phyloP scores from a whole-genome alignment of 2,888 invertebrate species.

The Morpho deidamia region DNA sequence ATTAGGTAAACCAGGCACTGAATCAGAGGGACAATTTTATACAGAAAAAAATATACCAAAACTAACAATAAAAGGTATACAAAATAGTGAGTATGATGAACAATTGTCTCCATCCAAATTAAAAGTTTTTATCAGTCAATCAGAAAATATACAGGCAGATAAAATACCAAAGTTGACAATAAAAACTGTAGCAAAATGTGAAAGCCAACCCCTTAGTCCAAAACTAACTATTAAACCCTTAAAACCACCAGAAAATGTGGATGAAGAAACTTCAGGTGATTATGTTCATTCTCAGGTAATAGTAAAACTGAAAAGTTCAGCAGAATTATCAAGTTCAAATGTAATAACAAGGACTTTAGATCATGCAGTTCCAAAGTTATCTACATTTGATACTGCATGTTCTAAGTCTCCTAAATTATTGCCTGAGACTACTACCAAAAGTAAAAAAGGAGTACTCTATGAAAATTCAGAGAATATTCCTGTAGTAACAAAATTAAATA shows the following conservation, averaged over 20 bases:
- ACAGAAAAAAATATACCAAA: constrained; percentile 68
- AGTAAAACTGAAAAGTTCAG: constrained; percentile 46
- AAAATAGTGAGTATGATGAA: constrained; percentile 52
- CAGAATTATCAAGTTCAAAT: constrained; percentile 43
- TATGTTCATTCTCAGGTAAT: constrained; percentile 29
- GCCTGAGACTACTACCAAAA: constrained; percentile 39
- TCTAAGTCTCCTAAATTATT: constrained; percentile 52
- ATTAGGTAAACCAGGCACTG: constrained; percentile 64
- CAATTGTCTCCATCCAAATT: constrained; percentile 54
- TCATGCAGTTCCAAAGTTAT: constrained; percentile 66
- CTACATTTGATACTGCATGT: constrained; percentile 40
- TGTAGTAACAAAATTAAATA: constrained; percentile 64
- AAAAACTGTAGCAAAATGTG: constrained; percentile 57
- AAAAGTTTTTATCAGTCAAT: constrained; percentile 58
- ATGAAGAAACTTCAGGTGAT: constrained; percentile 36
- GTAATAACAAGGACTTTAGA: constrained; percentile 29
- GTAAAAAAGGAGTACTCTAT: constrained; percentile 22
- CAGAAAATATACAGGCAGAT: constrained; percentile 52
- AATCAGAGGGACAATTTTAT: constrained; percentile 64
- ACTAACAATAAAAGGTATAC: constrained; percentile 61
- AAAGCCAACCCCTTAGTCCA: constrained; percentile 62
- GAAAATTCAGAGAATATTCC: constrained; percentile 59
- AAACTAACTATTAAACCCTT: constrained; percentile 72
- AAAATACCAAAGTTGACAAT: constrained; percentile 69
- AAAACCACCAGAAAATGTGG: constrained; percentile 49